These are phyloP conservation scores for Edolisoma coerulescens DNA, from an alignment of 2,113 vertebrate species.

Conservation along the genomic window DNA sequence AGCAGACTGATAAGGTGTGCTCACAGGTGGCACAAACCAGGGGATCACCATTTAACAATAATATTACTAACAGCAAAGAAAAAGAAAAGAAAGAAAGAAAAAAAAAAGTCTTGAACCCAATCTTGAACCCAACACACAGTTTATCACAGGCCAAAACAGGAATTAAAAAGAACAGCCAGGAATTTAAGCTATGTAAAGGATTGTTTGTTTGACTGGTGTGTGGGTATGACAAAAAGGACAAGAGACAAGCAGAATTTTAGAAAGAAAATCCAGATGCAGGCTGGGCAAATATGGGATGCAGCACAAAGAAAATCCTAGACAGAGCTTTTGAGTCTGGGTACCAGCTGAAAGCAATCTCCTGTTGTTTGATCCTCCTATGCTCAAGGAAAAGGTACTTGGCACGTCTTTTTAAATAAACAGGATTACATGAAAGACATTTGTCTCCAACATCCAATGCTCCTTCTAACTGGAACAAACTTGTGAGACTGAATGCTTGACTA, in stretches of 20 bases:
- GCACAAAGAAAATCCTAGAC: conserved; percentile 14
- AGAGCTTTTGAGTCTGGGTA: not conserved
- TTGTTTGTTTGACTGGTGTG: not conserved
- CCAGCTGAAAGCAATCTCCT: conserved; percentile 48
- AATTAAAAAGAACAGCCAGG: not conserved
- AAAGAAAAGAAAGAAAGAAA: not conserved
- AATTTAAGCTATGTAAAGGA: not conserved
- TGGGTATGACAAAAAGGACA: not conserved
- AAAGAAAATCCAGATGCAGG: conserved; percentile 31
- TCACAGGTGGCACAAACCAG: not conserved
- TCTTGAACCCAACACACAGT: not conserved
- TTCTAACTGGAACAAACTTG: not conserved
- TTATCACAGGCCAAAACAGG: not conserved
- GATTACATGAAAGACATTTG: conserved; percentile 7
- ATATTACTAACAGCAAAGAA: not conserved
- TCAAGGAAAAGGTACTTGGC: conserved; percentile 47
- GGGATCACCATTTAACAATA: not conserved
- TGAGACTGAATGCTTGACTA: not conserved
- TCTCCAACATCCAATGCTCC: not conserved
- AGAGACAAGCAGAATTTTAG: not conserved
- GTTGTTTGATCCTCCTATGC: conserved; percentile 48
- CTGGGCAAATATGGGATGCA: not conserved
- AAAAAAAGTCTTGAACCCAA: not conserved
- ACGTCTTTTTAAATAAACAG: conserved; percentile 13
- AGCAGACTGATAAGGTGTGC: not conserved